Base-by-base conservation (phyloP, 2,113 vertebrate species). In the Mionectes macconnelli region DNA sequence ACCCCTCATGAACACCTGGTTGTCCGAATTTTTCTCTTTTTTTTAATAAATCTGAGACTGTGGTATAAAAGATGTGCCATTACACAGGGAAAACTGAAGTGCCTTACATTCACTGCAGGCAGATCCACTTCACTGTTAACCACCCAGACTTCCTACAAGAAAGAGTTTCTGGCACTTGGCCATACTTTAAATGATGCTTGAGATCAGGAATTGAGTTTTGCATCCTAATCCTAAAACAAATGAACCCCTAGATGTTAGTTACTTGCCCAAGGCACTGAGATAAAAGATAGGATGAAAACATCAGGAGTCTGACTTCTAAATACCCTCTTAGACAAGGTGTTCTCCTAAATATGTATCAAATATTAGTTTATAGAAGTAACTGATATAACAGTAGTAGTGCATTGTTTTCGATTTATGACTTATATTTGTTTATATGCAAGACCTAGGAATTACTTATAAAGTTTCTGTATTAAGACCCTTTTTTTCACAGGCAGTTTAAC, bases 351-450 rank as follows among this genome's bases (percentile, higher is more conserved):
- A 63, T 37, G 49, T 90, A 55, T 84, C 81, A 87, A 64, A 81
- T 88, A 87, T 22, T 84, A 67, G 47, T 93, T 90, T 78, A 35
- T 53, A 74, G 39, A 56, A 87, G n/a, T 68, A 96, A 92, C 72
- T 86, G 85, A 89, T 94, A 80, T 12, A 84, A 68, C 62, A 89
- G 57, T 64, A 93, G 67, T n/a, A 67, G 8, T 40, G 50, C 68
- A 42, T 93, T 95, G 83, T 15, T 85, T 95, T 95, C 96, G 84
- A 91, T 73, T 87, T 82, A 95, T 97, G 95, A 97, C 25, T 96
- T 81, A 66, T 92, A 81, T 64, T 89, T 77, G 45, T 89, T 97
- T 87, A 74, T 84, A 80, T 86, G 81, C 57, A 88, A 91, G 88
- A 91, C 85, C 60, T 21, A 94, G 82, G 76, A 97, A 77, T 90